Evolutionary conservation across 2,113 vertebrate genomes (phyloP), one percentile per base, ranked within the genome.

Genomic region (Catharus bicknelli): DNA sequence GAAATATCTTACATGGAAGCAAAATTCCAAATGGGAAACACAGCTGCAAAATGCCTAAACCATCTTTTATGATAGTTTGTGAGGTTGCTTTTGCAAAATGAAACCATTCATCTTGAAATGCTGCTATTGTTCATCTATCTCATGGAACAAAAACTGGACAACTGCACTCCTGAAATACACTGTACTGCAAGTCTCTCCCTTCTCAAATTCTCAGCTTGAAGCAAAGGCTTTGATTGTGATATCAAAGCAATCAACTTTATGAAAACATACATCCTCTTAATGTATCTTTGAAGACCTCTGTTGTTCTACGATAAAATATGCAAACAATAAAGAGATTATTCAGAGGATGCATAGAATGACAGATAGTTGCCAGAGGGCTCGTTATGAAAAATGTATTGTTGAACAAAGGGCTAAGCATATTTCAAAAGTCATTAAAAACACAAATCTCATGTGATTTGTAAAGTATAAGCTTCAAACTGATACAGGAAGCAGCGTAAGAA

Each of bases 231-330:
- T 97, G 90, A 97, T 97, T 98, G 97, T 95, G 96, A 96, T 97
- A 98, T 98, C 98, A 98, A 98, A 98, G 97, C 96, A 98, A 98
- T 98, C 97, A 98, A 96, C 95, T 97, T 98, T 98, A 99, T 98
- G 97, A 98, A 98, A 98, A 98, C 98, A 98, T 98, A 98, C 97
- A 98, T 97, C 96, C 98, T 96, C 95, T 98, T 98, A 98, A 97
- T 97, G 97, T 95, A 96, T 97, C 98, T 99, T 98, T 98, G 98
- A 98, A 98, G 97, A 98, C 97, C 97, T 98, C 98, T 96, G 97
- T 97, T 96, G 96, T 97, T 97, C 96, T 92, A 96, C 95, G 98
- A 98, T 98, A 98, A 99, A 98, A 98, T 98, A 98, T 98, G 98
- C 98, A 98, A 97, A 98, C 97, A 98, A 98, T 98, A 97, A 98